A percentile compares a stretch with the other conserved stretches of the same genome.
Conservation (phyloP, 2,797 vertebrate species). For the Tauraco hartlaubi region DNA sequence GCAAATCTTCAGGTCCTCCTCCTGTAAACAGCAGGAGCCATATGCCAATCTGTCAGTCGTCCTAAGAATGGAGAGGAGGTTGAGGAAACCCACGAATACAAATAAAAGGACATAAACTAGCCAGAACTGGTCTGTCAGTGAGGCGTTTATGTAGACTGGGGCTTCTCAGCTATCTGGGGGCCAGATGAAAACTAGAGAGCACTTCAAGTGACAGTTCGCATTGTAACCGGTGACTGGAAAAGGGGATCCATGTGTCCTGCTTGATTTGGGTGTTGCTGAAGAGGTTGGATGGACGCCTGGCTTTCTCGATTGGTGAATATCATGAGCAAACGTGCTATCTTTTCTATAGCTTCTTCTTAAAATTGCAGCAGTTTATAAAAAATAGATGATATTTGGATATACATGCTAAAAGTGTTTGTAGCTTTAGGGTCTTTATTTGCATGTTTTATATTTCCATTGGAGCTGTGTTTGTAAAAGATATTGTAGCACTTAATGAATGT, state of each 20-base stretch:
- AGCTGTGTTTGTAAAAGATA: not conserved
- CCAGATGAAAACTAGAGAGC: not conserved
- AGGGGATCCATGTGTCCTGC: not conserved
- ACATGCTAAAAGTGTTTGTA: not conserved
- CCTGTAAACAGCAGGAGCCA: not conserved
- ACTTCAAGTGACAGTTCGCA: not conserved
- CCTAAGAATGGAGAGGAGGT: not conserved
- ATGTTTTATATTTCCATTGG: not conserved
- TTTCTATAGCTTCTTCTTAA: not conserved
- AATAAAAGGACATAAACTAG: not conserved
- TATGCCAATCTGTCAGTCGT: not conserved
- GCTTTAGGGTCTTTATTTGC: not conserved
- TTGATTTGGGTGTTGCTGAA: not conserved
- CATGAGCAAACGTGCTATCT: not conserved
- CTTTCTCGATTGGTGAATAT: slow-evolving; percentile 69
- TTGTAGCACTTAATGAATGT: not conserved
- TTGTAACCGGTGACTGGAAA: not conserved
- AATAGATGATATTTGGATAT: not conserved
- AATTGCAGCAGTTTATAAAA: not conserved
- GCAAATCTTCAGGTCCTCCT: slow-evolving; percentile 24
- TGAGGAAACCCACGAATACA: not conserved
- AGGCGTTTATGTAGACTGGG: not conserved
- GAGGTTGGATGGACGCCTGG: slow-evolving; percentile 60
- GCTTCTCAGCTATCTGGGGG: not conserved
- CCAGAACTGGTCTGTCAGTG: not conserved